A percentile compares a stretch with the other conserved stretches of the same genome.
These are phyloP conservation scores for Oxytorus armatus DNA, from an alignment of 2,888 invertebrate species.

Conservation along the genomic window DNA sequence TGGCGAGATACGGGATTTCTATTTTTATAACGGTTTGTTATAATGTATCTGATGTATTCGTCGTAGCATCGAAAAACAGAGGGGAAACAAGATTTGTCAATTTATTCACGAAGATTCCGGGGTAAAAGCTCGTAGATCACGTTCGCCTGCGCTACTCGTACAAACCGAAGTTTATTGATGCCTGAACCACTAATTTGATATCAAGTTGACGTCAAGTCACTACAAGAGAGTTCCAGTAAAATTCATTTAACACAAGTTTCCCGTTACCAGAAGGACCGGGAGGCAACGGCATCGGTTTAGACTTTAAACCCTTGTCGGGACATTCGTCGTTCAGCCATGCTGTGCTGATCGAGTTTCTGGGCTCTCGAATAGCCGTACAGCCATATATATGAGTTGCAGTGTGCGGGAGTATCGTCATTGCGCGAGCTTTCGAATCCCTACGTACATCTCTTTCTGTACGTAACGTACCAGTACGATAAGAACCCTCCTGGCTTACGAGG, in stretches of 20 bases:
- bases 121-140: conserved; percentile 27
- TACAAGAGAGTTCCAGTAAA: conserved; percentile 21
- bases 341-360: conserved; percentile 50
- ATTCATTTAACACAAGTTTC: conserved; percentile 50
- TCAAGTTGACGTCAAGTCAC: no score
- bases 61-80: neutral
- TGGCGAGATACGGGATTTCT: neutral
- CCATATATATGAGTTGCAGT: neutral
- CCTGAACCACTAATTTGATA: no score
- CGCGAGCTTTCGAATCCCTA: conserved; percentile 45
- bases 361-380: conserved; percentile 4
- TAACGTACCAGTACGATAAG: conserved; percentile 48
- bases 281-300: neutral
- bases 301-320: conserved; percentile 19
- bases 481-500: conserved; percentile 23
- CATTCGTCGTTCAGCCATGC: conserved; percentile 38
- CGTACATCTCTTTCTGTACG: conserved; percentile 39
- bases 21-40: neutral
- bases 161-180: no score
- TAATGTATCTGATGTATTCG: neutral
- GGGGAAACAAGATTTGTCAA: conserved; percentile 14
- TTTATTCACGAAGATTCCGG: conserved; percentile 21
- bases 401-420: conserved; percentile 36
- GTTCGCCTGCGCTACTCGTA: conserved; percentile 20
- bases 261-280: conserved; percentile 9